A percentile compares a stretch with the other conserved stretches of the same genome.
phyloP scores from a whole-genome alignment of 2,113 vertebrate genomes.

The Lycaon pictus region DNA sequence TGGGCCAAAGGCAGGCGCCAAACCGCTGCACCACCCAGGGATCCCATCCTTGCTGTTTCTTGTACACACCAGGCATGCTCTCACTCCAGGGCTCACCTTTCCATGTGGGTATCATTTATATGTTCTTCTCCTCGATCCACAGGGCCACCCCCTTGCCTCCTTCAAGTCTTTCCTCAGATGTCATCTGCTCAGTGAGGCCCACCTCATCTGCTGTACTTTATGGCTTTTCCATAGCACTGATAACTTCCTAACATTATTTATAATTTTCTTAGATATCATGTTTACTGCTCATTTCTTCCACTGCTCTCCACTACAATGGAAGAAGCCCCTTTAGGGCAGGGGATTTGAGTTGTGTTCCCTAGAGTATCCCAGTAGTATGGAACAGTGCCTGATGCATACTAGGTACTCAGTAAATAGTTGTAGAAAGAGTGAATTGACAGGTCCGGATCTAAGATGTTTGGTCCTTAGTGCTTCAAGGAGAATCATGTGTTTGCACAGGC shows the following conservation, averaged over 20 bases:
- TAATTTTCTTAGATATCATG: neutral
- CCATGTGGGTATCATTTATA: rapidly evolving
- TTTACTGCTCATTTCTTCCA: neutral
- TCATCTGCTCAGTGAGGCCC: neutral
- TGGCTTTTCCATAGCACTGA: neutral
- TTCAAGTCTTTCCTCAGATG: neutral
- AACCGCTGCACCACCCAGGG: no score
- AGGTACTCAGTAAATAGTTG: neutral
- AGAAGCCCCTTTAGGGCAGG: neutral
- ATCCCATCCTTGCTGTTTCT: neutral
- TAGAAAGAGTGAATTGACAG: neutral
- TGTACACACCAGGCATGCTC: rapidly evolving
- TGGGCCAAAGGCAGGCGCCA: no score
- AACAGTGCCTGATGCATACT: no score
- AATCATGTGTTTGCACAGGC: neutral
- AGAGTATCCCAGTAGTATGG: neutral
- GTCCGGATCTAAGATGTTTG: neutral
- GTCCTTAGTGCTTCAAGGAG: neutral
- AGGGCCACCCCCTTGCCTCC: neutral
- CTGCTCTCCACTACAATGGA: neutral
- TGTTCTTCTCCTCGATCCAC: rapidly evolving
- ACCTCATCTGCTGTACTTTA: neutral
- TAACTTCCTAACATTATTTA: neutral
- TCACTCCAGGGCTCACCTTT: neutral
- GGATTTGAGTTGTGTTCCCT: neutral